phyloP scores from a whole-genome alignment of 2,888 invertebrate species.

The Adelphocoris suturalis region DNA sequence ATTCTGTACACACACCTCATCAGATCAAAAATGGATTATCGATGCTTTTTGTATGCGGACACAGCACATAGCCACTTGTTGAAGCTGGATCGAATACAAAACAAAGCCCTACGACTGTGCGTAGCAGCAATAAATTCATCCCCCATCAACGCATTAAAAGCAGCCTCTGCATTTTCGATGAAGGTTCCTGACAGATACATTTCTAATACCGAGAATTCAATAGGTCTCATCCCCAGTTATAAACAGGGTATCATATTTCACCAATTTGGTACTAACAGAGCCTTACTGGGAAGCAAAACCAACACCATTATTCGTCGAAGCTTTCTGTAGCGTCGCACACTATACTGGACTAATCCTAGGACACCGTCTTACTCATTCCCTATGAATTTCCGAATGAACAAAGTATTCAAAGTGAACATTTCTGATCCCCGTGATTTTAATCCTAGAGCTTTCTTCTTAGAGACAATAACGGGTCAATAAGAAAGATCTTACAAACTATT shows the following conservation, averaged over 20 bases:
- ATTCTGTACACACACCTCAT: conserved; percentile 45
- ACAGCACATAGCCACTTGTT: neutral
- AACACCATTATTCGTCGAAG: neutral
- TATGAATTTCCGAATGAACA: neutral
- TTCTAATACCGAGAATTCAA: neutral
- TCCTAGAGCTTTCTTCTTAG: neutral
- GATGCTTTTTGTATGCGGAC: conserved; percentile 33
- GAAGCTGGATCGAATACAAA: conserved; percentile 33
- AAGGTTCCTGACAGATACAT: neutral
- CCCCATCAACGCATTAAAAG: conserved; percentile 34
- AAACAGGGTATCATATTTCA: neutral
- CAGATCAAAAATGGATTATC: conserved; percentile 61
- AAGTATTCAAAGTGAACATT: neutral
- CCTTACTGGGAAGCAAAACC: neutral
- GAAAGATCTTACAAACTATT: neutral
- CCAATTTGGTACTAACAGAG: neutral
- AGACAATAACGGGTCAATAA: neutral
- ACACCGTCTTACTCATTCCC: neutral
- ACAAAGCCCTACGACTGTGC: conserved; percentile 33
- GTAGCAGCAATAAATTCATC: conserved; percentile 60
- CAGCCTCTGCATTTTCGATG: neutral
- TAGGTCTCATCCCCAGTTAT: neutral
- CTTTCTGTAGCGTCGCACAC: neutral
- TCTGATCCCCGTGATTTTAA: neutral
- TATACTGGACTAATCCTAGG: neutral